Percentiles rank a stretch among this genome's conserved stretches.
phyloP scores from a whole-genome alignment of 2,113 vertebrate species.

The Toxotes chatareus region DNA sequence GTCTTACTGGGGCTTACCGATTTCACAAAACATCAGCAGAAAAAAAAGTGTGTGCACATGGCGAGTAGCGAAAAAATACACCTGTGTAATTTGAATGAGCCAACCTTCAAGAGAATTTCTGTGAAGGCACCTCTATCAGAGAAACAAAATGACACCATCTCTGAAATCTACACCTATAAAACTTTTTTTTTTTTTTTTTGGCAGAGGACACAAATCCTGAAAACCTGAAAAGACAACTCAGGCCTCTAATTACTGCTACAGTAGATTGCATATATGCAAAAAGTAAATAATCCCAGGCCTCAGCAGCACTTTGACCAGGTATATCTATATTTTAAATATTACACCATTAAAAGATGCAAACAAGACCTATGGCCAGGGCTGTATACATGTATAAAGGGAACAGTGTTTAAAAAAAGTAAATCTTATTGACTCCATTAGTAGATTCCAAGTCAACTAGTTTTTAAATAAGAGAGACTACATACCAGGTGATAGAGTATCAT shows the following conservation, averaged over 20 bases:
- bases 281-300: not conserved
- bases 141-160: not conserved
- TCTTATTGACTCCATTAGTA: not conserved
- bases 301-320: not conserved
- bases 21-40: slow-evolving; percentile 7
- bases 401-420: too few relatives aligned
- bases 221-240: not conserved
- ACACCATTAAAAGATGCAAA: not conserved
- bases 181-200: not conserved
- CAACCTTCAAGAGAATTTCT: not conserved
- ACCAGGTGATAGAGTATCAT: slow-evolving; percentile 2
- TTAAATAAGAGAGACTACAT: slow-evolving; percentile 20
- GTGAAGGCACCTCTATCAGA: not conserved
- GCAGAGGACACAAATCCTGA: not conserved
- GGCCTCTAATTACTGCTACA: not conserved
- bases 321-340: not conserved
- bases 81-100: not conserved
- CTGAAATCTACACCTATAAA: not conserved
- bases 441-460: not conserved
- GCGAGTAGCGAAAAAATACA: too few relatives aligned
- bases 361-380: not conserved
- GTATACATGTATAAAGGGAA: not conserved
- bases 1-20: not conserved
- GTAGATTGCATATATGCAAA: not conserved
- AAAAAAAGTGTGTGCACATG: not conserved